These are phyloP conservation scores for Agrenia bidenticulata DNA, from an alignment of 2,888 invertebrate genomes.

Conservation along the genomic window DNA sequence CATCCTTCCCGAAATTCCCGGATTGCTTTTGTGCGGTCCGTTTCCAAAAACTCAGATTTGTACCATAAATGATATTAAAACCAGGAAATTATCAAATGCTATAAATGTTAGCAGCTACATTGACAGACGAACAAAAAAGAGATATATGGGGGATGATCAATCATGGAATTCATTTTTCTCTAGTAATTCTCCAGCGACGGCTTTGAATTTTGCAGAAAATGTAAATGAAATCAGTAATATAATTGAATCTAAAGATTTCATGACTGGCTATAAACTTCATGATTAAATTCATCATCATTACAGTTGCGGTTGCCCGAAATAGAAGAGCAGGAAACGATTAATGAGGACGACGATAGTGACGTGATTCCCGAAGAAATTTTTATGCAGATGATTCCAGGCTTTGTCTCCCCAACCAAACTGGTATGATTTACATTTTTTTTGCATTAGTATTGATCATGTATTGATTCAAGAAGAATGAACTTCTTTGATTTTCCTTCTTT, in stretches of 20 bases:
- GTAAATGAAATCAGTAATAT: too few species aligned
- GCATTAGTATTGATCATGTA: too few species aligned
- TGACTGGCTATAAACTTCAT: too few species aligned
- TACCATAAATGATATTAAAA: constrained; percentile 2
- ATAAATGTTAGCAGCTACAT: constrained; percentile 15
- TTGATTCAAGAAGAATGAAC: too few species aligned
- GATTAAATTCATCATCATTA: neutral
- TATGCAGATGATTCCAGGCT: constrained; percentile 3
- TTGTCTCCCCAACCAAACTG: neutral
- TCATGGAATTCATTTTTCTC: constrained; percentile 29
- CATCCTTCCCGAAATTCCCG: constrained; percentile 34
- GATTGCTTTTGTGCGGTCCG: constrained; percentile 37
- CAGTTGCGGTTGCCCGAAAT: too few species aligned
- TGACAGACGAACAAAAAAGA: constrained; percentile 17
- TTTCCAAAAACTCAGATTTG: constrained; percentile 30
- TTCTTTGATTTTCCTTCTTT: too few species aligned
- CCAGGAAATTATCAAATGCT: constrained; percentile 19
- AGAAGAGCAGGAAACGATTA: too few species aligned
- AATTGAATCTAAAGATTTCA: too few species aligned
- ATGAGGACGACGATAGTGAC: neutral
- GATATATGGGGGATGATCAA: constrained; percentile 26
- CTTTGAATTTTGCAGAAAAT: constrained; percentile 23
- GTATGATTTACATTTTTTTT: too few species aligned
- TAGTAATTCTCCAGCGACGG: constrained; percentile 18
- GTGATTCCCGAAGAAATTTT: neutral